These are phyloP conservation scores for Xiphophorus birchmanni DNA, from an alignment of 2,797 vertebrate species.

Conservation along the genomic window DNA sequence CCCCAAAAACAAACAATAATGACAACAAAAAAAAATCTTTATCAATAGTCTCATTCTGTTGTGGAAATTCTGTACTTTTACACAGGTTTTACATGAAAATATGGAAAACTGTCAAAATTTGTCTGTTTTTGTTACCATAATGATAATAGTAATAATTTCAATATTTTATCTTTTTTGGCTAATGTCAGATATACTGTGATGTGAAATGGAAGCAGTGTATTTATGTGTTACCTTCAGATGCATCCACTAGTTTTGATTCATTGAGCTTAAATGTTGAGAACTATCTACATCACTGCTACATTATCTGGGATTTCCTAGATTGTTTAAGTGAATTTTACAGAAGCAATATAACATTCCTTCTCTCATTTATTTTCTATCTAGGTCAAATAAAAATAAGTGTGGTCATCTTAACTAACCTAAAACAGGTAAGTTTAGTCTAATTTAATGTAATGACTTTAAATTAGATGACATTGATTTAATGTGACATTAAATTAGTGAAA, in stretches of 20 bases:
- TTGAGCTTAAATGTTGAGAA: background rate
- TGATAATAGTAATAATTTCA: too few relatives aligned
- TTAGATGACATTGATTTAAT: too few relatives aligned
- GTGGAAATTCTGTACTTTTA: background rate
- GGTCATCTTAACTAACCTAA: background rate
- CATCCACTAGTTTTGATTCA: background rate
- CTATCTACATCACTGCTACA: background rate
- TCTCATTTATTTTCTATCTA: background rate
- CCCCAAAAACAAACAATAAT: background rate
- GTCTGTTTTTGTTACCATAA: too few relatives aligned
- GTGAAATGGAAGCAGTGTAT: too few relatives aligned
- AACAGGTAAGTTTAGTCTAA: background rate
- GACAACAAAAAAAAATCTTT: too few relatives aligned
- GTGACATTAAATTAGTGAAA: too few relatives aligned
- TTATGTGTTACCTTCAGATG: too few relatives aligned
- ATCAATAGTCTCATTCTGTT: background rate
- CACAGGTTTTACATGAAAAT: background rate
- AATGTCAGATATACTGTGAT: too few relatives aligned
- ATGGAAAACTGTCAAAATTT: background rate
- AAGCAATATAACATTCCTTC: background rate
- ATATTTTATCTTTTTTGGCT: too few relatives aligned
- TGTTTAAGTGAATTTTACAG: background rate
- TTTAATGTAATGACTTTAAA: background rate
- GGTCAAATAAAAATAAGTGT: background rate
- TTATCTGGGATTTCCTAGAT: background rate